These are phyloP conservation scores for Drosophila leonis DNA, from an alignment of 2,888 invertebrate species.

Conservation along the genomic window DNA sequence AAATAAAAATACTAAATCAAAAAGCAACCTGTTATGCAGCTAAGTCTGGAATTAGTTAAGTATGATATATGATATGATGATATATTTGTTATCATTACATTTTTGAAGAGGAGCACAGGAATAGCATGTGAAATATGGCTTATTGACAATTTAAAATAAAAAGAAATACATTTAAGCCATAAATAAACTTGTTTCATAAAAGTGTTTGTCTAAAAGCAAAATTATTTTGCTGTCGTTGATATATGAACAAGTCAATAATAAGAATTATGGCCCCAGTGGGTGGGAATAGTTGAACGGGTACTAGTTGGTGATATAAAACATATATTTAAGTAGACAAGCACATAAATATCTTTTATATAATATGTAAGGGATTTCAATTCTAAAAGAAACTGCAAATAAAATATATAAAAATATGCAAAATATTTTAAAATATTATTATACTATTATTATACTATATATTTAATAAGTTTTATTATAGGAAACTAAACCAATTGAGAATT, in stretches of 20 bases:
- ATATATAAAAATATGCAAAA: too few species aligned
- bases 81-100: constrained; percentile 12
- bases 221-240: background rate
- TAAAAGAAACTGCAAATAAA: background rate
- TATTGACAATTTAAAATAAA: background rate
- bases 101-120: background rate
- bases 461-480: too few species aligned
- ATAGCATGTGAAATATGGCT: background rate
- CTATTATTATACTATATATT: background rate
- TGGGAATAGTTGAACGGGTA: background rate
- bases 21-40: constrained; percentile 2
- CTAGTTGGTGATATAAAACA: background rate
- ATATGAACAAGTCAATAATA: constrained; percentile 1
- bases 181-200: background rate
- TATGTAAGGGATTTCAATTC: background rate
- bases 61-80: constrained; percentile 4
- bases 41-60: background rate
- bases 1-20: background rate
- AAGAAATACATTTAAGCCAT: background rate
- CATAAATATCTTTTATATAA: background rate
- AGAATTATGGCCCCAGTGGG: background rate
- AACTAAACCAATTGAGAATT: background rate
- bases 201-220: background rate
- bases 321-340: background rate
- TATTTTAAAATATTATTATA: too few species aligned